phyloP scores from a whole-genome alignment of 1,140 invertebrate species.

The Idris sp. region DNA sequence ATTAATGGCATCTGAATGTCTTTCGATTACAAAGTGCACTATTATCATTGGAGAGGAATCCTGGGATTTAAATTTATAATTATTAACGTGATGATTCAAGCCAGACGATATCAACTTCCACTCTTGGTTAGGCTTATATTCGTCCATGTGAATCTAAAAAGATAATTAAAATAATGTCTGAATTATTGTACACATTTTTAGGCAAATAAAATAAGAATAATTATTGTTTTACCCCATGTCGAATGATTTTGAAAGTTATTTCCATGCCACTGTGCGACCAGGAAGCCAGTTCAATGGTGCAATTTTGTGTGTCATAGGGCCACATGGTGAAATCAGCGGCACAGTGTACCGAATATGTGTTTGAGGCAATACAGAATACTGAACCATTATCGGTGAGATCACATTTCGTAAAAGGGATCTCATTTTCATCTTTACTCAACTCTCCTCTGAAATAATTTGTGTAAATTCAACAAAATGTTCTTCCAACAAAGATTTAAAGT shows the following conservation, averaged over 20 bases:
- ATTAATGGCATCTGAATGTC: constrained; percentile 66
- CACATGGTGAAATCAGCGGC: constrained; percentile 67
- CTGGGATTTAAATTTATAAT: constrained; percentile 60
- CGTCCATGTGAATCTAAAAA: constrained; percentile 27
- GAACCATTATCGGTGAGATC: constrained; percentile 31
- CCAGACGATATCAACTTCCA: constrained; percentile 71
- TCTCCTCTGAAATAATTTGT: constrained; percentile 39
- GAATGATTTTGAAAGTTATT: constrained; percentile 74
- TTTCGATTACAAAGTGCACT: constrained; percentile 71
- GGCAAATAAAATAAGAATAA: too few relatives aligned
- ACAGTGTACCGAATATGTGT: constrained; percentile 54
- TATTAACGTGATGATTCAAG: constrained; percentile 11
- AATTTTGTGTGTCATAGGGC: constrained; percentile 73
- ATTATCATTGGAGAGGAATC: constrained; percentile 71
- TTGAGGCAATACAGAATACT: constrained; percentile 61
- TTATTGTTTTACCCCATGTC: constrained; percentile 36
- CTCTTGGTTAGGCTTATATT: constrained; percentile 67
- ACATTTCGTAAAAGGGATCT: constrained; percentile 53
- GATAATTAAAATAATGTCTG: too few relatives aligned
- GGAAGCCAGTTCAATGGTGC: constrained; percentile 65
- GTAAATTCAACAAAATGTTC: not conserved
- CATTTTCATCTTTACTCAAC: constrained; percentile 12
- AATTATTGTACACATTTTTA: too few relatives aligned
- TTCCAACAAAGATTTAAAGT: not conserved
- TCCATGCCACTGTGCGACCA: constrained; percentile 81